Percentiles rank a stretch among this genome's conserved stretches.
These are phyloP conservation scores for Parthenolecanium corni DNA, from an alignment of 2,888 invertebrate genomes.

Conservation along the genomic window DNA sequence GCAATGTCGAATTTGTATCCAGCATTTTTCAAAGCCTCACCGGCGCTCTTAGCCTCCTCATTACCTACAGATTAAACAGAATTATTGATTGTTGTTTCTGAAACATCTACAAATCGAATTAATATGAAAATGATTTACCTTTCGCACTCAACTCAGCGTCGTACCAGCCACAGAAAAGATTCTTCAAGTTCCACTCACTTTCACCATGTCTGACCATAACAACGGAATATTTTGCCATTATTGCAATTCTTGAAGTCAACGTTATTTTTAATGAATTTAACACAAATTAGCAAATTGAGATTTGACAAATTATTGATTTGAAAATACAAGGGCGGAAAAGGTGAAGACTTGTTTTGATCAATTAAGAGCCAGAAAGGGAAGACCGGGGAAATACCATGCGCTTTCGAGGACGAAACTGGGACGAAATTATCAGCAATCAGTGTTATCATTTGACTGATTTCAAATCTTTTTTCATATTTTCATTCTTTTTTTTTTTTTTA, in stretches of 20 bases:
- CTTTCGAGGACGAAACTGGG: no score
- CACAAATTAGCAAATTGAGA: no score
- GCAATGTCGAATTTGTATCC: conserved; percentile 64
- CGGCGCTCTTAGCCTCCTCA: conserved; percentile 56
- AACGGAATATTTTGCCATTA: conserved; percentile 41
- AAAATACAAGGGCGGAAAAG: no score
- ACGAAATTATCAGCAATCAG: no score
- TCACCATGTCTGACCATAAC: conserved; percentile 66
- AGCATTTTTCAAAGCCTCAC: conserved; percentile 58
- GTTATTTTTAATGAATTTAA: conserved; percentile 1
- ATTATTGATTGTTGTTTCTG: not conserved
- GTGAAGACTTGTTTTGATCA: no score
- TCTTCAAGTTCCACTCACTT: conserved; percentile 63
- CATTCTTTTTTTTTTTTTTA: no score
- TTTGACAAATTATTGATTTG: no score
- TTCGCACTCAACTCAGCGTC: conserved; percentile 57
- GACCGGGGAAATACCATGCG: no score
- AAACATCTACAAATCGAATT: not conserved
- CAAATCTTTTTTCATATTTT: no score
- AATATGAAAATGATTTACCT: conserved; percentile 36
- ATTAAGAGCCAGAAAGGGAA: no score
- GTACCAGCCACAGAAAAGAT: conserved; percentile 63
- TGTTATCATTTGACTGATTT: no score
- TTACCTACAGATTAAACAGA: conserved; percentile 43
- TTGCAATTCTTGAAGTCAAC: not conserved